Conservation (phyloP, 2,888 invertebrate genomes). For the Tetanocera ferruginea region DNA sequence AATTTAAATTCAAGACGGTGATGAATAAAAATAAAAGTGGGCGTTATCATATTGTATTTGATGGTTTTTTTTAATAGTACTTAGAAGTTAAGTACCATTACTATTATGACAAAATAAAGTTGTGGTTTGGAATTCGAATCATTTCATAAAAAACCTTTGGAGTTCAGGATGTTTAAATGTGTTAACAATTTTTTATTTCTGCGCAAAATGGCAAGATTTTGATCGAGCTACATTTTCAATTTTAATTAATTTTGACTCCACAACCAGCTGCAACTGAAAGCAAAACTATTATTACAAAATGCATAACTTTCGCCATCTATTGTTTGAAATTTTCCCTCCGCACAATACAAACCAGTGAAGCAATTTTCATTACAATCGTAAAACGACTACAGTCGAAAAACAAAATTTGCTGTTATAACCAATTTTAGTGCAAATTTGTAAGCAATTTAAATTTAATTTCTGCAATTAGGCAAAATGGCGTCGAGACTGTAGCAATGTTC, state of each 20-base stretch:
- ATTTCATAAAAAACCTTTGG: no score
- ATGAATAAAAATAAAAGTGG: neutral
- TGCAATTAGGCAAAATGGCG: constrained; percentile 15
- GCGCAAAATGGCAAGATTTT: no score
- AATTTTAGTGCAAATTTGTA: constrained; percentile 20
- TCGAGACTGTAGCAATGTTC: no score
- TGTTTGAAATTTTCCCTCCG: neutral
- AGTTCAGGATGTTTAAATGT: no score
- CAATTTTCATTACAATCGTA: neutral
- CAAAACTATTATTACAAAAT: neutral
- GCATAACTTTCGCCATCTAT: neutral
- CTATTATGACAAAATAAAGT: no score
- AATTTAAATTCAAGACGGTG: neutral
- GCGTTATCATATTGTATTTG: neutral
- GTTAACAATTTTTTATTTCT: no score
- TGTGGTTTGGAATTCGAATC: no score
- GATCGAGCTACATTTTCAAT: no score
- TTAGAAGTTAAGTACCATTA: no score
- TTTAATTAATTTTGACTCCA: no score
- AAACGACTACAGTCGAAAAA: neutral
- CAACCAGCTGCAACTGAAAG: neutral
- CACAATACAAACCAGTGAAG: neutral
- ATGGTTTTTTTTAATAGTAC: neutral
- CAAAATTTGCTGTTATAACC: neutral
- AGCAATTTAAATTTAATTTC: constrained; percentile 25